Evolutionary conservation across 2,797 vertebrate genomes (phyloP), one percentile per base, ranked within the genome.

Genomic region (Gallirallus australis): DNA sequence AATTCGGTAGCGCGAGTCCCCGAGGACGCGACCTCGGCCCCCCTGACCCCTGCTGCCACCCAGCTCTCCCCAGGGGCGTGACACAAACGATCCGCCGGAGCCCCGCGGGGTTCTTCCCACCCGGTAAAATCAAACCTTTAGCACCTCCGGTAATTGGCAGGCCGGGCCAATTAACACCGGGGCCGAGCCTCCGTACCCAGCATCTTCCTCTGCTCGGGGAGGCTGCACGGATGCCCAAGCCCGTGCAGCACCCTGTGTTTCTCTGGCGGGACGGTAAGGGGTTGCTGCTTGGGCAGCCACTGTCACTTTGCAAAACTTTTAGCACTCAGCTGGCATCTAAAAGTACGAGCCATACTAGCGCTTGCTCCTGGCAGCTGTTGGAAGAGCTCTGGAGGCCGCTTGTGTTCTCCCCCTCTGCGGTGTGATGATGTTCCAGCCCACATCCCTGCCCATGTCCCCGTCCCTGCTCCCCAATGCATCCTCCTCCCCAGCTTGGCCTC

Each of bases 161-260:
- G 23, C 27, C 2, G 64, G 52, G 59, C 28, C 53, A 8, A 4
- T 39, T 31, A 25, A 33, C 21, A 12, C 24, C 39, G 6, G 33
- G 11, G 24, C 50, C 19, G 45, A 25, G 14, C 24, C 15, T 59
- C 40, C 1, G 1, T 3, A 1, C 4, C 15, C 64, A 2, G 4
- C 52, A 7, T 0, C 68, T 45, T n/a, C 33, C 28, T 12, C 2
- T 4, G 28, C 37, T 20, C 2, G 2, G 7, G 3, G 17, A 25
- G 37, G 9, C 12, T 2, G 1, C 3, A 3, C 1, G 25, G 45
- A 3, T 60, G 65, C 17, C 33, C 21, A 1, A 15, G 28, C 4
- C n/a, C 18, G 31, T 2, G 1, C 4, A 0, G 2, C 60, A 3
- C 42, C 18, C 12, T 3, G 1, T 3, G 0, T 12, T 39, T 12